These are phyloP conservation scores for Otus scops DNA, from an alignment of 2,797 vertebrate genomes.

Conservation along the genomic window DNA sequence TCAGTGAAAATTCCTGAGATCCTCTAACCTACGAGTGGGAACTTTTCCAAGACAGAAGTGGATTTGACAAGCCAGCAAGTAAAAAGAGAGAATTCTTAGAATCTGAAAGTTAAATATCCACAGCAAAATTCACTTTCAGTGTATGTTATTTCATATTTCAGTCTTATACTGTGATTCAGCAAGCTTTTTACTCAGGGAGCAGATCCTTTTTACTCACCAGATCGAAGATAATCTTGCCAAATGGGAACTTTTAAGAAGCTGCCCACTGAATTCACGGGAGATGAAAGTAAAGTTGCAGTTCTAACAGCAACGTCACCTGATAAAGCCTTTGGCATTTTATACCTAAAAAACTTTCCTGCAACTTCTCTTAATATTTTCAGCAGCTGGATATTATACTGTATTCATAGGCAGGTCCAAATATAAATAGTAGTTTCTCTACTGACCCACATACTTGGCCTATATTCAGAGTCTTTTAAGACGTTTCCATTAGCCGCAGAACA, in stretches of 20 bases:
- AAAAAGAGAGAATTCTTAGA: not conserved
- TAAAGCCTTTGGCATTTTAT: not conserved
- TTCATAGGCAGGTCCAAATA: conserved; percentile 30
- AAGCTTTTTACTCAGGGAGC: not conserved
- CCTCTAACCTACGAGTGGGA: not conserved
- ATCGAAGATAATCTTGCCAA: not conserved
- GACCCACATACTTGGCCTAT: conserved; percentile 58
- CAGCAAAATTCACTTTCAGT: not conserved
- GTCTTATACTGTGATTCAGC: not conserved
- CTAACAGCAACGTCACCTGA: conserved; percentile 11
- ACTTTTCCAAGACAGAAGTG: not conserved
- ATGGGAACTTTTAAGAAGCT: not conserved
- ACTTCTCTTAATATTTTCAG: conserved; percentile 5
- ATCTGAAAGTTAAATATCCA: not conserved
- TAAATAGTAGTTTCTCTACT: conserved; percentile 48
- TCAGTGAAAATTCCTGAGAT: not conserved
- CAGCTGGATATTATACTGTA: conserved; percentile 36
- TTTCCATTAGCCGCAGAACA: conserved; percentile 31
- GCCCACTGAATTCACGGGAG: not conserved
- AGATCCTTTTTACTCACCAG: conserved; percentile 1
- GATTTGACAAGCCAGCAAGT: not conserved
- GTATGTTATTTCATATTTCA: not conserved
- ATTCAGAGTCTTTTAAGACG: conserved; percentile 44
- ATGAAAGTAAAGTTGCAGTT: not conserved
- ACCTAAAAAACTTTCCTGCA: not conserved